Percentiles rank a stretch among this genome's conserved stretches.
These are phyloP conservation scores for Chloropsis hardwickii DNA, from an alignment of 2,113 vertebrate genomes.

Conservation along the genomic window DNA sequence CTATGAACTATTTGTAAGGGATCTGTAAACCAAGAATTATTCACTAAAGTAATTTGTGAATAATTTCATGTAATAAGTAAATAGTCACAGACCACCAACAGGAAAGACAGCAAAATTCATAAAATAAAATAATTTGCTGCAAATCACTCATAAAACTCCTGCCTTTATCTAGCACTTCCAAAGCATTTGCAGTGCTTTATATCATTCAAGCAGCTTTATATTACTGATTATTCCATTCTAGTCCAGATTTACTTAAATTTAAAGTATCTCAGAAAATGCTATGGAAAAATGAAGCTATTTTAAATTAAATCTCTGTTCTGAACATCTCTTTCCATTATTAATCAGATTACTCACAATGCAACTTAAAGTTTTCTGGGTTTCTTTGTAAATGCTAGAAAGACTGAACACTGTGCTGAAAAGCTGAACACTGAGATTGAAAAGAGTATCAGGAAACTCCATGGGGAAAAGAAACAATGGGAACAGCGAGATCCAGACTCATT, in stretches of 20 bases:
- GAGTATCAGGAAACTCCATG: neutral
- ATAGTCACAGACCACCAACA: neutral
- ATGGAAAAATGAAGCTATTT: neutral
- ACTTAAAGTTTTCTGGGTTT: neutral
- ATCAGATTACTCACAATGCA: neutral
- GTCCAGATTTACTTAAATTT: neutral
- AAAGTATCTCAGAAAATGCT: neutral
- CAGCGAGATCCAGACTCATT: neutral
- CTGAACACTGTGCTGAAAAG: neutral
- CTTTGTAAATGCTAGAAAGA: neutral
- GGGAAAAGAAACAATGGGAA: neutral
- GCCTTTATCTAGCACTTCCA: neutral
- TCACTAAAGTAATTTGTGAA: conserved; percentile 3
- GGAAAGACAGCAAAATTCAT: neutral
- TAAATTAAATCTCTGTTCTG: neutral
- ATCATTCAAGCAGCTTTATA: neutral
- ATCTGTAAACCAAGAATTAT: neutral
- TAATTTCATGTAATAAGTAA: conserved; percentile 17
- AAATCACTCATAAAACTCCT: neutral
- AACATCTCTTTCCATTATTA: neutral
- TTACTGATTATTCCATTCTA: neutral
- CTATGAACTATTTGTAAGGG: neutral
- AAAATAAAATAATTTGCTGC: conserved; percentile 11
- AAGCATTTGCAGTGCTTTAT: neutral
- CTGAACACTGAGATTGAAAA: neutral